Evolutionary conservation across 2,888 invertebrate genomes (phyloP), one percentile per base, ranked within the genome.

Genomic region (Diarsia mendica): DNA sequence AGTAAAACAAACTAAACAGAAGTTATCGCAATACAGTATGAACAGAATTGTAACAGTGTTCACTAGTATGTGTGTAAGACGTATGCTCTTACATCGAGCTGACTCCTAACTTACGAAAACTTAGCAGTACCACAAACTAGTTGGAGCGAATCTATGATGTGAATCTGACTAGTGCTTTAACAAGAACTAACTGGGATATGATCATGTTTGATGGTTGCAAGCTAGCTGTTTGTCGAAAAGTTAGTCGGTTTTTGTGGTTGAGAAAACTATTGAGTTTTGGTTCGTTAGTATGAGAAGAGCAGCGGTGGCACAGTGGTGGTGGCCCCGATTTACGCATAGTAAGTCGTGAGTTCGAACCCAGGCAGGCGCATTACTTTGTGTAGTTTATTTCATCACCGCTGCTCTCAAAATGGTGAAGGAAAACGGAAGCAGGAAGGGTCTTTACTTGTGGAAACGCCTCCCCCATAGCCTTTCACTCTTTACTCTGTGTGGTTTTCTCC

Each of bases 101-200:
- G 82, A 84, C 82, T 82, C 71, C 65, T 58, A 85, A 82, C 68
- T 81, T 76, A n/a, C 15, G 39, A 58, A 81, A 82, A 81, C 85
- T 82, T 85, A 5, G 58, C 53, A 55, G 44, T 28, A 63, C 13
- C 55, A 71, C 66, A 82, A 83, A 82, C 77, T 82, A 68, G 65
- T 83, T 82, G 33, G 51, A 71, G 67, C 51, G 28, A 74, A 74
- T 69, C 79, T 71, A 49, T 69, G 72, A 81, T 71, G 71, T 78
- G 65, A 73, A 74, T 77, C 83, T 67, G 67, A 81, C 67, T 81
- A 23, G 76, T 65, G 11, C 74, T 80, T n/a, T 53, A 84, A 66
- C 65, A 66, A 71, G 76, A 66, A 84, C 65, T 69, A 48, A 82
- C 61, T 71, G 48, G 60, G 70, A 67, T 71, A 68, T 82, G 82